Evolutionary conservation across 2,797 vertebrate genomes (phyloP).

Genomic region (Takifugu rubripes): DNA sequence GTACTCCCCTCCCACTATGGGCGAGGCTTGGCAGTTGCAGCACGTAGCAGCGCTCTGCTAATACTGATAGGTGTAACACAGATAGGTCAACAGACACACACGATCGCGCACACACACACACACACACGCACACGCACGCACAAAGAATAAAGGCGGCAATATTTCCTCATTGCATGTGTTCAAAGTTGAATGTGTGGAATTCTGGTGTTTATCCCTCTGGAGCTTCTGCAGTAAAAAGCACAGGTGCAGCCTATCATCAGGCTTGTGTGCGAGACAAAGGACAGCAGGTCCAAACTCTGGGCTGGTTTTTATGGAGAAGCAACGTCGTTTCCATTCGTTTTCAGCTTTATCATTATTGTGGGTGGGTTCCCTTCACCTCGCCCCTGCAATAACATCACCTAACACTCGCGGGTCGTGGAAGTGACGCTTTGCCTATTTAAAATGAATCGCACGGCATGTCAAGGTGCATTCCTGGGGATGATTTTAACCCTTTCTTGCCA

Average conservation of each 20-base stretch:
- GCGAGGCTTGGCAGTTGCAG: constrained; percentile 57
- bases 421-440: constrained; percentile 64
- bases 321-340: constrained; percentile 29
- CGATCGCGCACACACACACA: constrained; percentile 21
- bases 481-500: constrained; percentile 47
- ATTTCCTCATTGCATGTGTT: constrained; percentile 16
- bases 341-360: constrained; percentile 25
- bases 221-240: not conserved
- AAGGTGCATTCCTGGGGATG: constrained; percentile 56
- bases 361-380: constrained; percentile 31
- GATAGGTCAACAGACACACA: constrained; percentile 46
- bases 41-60: constrained; percentile 58
- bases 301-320: constrained; percentile 31
- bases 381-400: constrained; percentile 47
- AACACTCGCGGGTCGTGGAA: constrained; percentile 54
- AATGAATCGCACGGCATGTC: constrained; percentile 53
- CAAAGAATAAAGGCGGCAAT: constrained; percentile 20
- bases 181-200: constrained; percentile 14
- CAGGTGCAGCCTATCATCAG: constrained; percentile 2
- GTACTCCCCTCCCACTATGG: constrained; percentile 76
- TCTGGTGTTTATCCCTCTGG: not conserved
- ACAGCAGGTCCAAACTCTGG: constrained; percentile 26
- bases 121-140: constrained; percentile 17
- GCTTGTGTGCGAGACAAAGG: constrained; percentile 24
- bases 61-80: constrained; percentile 52